phyloP scores from a whole-genome alignment of 2,888 invertebrate species.

The Eupithecia exiguata region DNA sequence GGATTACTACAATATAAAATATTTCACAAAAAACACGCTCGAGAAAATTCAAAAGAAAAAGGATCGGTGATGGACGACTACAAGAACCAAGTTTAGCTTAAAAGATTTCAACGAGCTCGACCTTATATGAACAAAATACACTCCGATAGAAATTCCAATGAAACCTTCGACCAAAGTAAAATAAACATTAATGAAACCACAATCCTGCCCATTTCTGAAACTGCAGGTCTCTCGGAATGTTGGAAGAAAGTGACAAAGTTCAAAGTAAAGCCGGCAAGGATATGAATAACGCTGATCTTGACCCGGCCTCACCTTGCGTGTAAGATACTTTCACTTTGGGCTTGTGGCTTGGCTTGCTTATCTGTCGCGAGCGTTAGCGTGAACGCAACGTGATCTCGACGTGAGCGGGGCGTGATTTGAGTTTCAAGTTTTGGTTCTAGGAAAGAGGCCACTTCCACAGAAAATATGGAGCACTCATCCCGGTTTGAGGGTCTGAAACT shows the following conservation, averaged over 20 bases:
- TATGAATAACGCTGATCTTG: slow-evolving; percentile 13
- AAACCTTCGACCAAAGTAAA: background rate
- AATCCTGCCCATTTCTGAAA: background rate
- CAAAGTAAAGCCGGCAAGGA: slow-evolving; percentile 3
- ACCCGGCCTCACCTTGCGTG: slow-evolving; percentile 12
- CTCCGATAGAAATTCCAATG: background rate
- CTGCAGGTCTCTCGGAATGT: slow-evolving; percentile 8
- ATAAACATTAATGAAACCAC: background rate
- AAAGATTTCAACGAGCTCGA: background rate
- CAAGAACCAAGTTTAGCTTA: background rate
- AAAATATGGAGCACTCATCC: background rate
- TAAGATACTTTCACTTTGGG: slow-evolving; percentile 8
- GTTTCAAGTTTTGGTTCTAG: background rate
- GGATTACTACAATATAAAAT: background rate
- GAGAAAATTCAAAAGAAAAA: no score
- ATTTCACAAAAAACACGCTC: background rate
- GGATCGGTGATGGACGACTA: no score
- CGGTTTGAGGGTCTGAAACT: background rate
- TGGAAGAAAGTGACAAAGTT: slow-evolving; percentile 11
- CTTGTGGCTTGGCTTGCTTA: background rate
- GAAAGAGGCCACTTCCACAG: background rate
- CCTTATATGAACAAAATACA: background rate
- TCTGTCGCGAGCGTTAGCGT: background rate
- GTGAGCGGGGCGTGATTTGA: background rate
- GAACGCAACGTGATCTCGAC: background rate